These are phyloP conservation scores for Turdus rufiventris DNA, from an alignment of 2,113 vertebrate genomes.

Conservation along the genomic window DNA sequence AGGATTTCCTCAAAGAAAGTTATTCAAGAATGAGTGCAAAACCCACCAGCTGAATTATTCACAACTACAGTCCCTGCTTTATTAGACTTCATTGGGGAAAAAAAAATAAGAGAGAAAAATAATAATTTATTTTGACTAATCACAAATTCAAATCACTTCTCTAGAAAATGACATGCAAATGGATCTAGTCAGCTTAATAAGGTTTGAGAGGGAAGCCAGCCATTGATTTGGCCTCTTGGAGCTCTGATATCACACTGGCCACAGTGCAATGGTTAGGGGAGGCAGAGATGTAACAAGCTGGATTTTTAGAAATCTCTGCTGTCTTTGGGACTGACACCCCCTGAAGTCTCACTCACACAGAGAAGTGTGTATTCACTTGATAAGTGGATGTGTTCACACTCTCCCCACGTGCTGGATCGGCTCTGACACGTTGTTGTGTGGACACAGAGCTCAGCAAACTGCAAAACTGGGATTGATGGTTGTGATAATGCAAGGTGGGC, in stretches of 20 bases:
- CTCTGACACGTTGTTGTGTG: not conserved
- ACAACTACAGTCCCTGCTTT: not conserved
- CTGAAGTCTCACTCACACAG: not conserved
- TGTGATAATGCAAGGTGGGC: not conserved
- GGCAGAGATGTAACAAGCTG: not conserved
- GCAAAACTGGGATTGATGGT: not conserved
- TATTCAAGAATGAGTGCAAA: not conserved
- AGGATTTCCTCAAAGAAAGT: not conserved
- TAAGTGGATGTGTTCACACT: not conserved
- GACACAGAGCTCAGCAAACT: not conserved
- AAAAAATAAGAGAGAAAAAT: not conserved
- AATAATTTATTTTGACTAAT: slow-evolving; percentile 19
- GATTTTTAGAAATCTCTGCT: not conserved
- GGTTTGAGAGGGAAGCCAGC: slow-evolving; percentile 3
- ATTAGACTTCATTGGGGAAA: not conserved
- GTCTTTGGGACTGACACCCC: not conserved
- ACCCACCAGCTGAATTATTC: not conserved
- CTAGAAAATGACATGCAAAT: slow-evolving; percentile 15
- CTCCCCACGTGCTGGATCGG: not conserved
- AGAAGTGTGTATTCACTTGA: not conserved
- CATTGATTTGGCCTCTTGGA: not conserved
- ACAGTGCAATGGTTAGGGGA: not conserved
- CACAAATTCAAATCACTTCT: slow-evolving; percentile 20
- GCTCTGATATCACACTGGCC: not conserved
- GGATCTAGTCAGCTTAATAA: not conserved